Base-by-base conservation (phyloP, 2,797 vertebrate genomes). In the Adrianichthys oophorus region DNA sequence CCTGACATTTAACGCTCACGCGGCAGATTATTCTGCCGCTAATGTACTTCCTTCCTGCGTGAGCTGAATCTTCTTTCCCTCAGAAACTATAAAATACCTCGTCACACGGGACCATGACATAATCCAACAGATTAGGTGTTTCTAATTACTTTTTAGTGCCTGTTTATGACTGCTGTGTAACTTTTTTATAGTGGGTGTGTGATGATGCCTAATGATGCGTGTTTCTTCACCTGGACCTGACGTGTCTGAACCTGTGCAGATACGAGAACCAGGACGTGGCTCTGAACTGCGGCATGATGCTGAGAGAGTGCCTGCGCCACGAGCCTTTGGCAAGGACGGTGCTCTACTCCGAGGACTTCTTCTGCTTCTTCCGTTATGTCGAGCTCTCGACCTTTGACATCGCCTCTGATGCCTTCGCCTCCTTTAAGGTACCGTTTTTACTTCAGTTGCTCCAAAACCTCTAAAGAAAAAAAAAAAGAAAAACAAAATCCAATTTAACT, bases 211-310 rank as follows among this genome's bases (percentile, higher is more conserved):
- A 18, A 51, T 41, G 6, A 42, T 46, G 18, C 6, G 13, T 48
- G 46, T 53, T 29, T 18, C 13, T 41, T 60, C 4, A 41, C 42
- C 29, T 29, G 12, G 15, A 21, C 32, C 12, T 69, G 56, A 72
- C 62, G 4, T 68, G 68, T 70, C 4, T 68, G 55, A 49, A 61
- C 70, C 41, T 67, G 45, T 66, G 15, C 87, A 94, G 93, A 62
- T 94, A 94, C 51, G 93, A 94, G 74, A 90, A 75, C 50, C 73
- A 90, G 43, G 93, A 93, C 69, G 91, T 93, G 80, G 93, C 93
- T 60, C 85, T 94, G 58, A 94, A 94, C 81, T 94, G 93, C 62
- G 93, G 93, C 45, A 93, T 93, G 90, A 93, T 94, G 92, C 82
- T 94, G 68, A 88, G 93, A 40, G 93, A 94, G 74, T 93, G 92